These are phyloP conservation scores for Vulpes lagopus DNA, from an alignment of 2,113 vertebrate species.

Conservation along the genomic window DNA sequence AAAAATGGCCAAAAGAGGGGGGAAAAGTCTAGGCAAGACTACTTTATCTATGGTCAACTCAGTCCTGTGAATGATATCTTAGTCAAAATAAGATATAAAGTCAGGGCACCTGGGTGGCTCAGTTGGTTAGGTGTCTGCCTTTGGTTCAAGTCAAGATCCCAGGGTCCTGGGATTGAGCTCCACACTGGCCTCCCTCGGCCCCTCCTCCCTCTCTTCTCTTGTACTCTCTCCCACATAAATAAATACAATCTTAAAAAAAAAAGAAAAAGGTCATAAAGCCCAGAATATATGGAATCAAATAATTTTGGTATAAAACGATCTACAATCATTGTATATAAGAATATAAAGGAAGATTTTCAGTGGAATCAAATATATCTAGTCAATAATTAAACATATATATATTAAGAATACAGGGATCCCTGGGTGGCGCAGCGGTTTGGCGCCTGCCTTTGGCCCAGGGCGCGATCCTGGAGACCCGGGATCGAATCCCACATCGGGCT, in stretches of 20 bases:
- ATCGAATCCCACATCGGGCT: too few species aligned
- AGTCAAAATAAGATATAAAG: slow-evolving; percentile 4
- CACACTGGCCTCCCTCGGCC: background rate
- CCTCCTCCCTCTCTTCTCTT: background rate
- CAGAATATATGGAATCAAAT: slow-evolving; percentile 23
- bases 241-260: background rate
- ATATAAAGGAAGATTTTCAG: background rate
- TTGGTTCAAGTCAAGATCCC: background rate
- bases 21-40: background rate
- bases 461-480: too few species aligned
- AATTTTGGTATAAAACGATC: background rate
- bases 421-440: too few species aligned
- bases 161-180: background rate
- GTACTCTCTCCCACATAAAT: background rate
- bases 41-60: background rate
- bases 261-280: background rate
- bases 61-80: background rate
- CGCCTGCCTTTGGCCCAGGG: too few species aligned
- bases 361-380: background rate
- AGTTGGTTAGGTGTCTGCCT: background rate
- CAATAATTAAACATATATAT: background rate
- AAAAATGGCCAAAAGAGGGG: background rate
- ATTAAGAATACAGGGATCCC: background rate
- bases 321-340: background rate
- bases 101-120: background rate